Base-by-base conservation (phyloP, 2,888 invertebrate species). In the Tetragonisca angustula region DNA sequence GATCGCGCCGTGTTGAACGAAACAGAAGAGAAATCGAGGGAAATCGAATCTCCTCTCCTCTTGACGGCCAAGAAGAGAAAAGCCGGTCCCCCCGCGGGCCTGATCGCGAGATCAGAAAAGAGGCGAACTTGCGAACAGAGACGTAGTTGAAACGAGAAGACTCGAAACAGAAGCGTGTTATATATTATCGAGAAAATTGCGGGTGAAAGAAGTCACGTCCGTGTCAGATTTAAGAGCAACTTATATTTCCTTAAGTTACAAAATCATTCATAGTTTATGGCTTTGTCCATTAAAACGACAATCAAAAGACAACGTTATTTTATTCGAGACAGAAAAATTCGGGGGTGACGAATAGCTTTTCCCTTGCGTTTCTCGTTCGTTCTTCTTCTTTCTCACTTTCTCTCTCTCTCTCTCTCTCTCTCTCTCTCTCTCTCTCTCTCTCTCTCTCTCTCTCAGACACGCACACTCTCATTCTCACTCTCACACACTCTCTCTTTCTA, bases 241-340 rank as follows among this genome's bases (percentile, higher is more conserved):
- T 80, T 84, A 84, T 85, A 85, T 85, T 85, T 85, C 84, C 70
- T 84, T 81, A 84, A 84, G 77, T 85, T 85, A 85, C 85, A 85
- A 85, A 84, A 85, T 80, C 76, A 77, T 76, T 84, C 59, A 61
- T 76, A 59, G 77, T 68, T 61, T 69, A 50, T 62, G 62, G 56
- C 49, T 70, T 69, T 61, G 77, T 82, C 75, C 74, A 19, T 50
- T 32, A 68, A 80, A 76, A 76, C 79, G 84, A 85, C 80, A 72
- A 85, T 85, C 56, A 80, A 80, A 67, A 73, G 65, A 79, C 65
- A 61, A 76, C 62, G 64, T 36, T 49, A 24, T 67, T 27, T n/a
- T 65, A 32, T 67, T 68, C 67, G 67, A 61, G 77, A 78, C 78
- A 82, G 59, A 76, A 78, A 75, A 82, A 49, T 76, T 54, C 52